Evolutionary conservation across 1,140 invertebrate species (phyloP).

Genomic region (Hydropsyche tenuis): DNA sequence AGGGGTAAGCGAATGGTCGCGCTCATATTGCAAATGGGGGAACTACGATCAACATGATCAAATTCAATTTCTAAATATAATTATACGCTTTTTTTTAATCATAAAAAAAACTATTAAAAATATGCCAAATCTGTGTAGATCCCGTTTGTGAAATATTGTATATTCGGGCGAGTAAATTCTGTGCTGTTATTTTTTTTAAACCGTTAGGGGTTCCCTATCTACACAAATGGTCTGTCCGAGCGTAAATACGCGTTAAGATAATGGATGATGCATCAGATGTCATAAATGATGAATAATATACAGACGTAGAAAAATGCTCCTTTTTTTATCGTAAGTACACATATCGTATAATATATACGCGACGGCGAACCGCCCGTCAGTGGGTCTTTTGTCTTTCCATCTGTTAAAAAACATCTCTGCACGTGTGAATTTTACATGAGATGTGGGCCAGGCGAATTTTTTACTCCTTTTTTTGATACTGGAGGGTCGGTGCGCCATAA

Average conservation of each 20-base stretch:
- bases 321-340: background rate
- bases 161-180: too few relatives aligned
- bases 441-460: conserved; percentile 20
- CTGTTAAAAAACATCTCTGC: conserved; percentile 35
- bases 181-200: too few relatives aligned
- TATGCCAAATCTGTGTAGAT: too few relatives aligned
- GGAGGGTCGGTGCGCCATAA: conserved; percentile 17
- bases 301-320: conserved; percentile 16
- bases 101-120: too few relatives aligned
- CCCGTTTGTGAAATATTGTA: too few relatives aligned
- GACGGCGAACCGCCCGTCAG: conserved; percentile 20
- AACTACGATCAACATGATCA: too few relatives aligned
- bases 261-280: conserved; percentile 40
- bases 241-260: conserved; percentile 33
- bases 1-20: too few relatives aligned
- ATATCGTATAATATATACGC: background rate
- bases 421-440: conserved; percentile 40
- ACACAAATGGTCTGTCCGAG: conserved; percentile 36
- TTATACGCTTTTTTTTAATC: too few relatives aligned
- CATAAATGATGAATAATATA: conserved; percentile 36
- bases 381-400: conserved; percentile 38
- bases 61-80: too few relatives aligned
- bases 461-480: background rate
- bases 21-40: too few relatives aligned
- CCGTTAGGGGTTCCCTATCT: conserved; percentile 13